These are phyloP conservation scores for Pachycephus smyrnensis DNA, from an alignment of 2,888 invertebrate genomes.

Conservation along the genomic window DNA sequence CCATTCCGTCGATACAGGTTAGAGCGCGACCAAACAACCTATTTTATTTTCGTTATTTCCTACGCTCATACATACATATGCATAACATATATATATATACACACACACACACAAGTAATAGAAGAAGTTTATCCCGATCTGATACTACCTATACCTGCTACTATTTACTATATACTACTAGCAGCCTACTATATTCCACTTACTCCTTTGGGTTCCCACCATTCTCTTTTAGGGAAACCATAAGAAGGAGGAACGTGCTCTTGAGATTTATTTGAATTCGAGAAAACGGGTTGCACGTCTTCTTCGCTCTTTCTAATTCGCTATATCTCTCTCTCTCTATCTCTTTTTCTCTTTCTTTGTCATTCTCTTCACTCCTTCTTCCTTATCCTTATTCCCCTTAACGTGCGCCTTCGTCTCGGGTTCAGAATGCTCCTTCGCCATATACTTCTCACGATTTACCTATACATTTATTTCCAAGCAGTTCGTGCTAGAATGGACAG, in stretches of 20 bases:
- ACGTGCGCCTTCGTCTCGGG: not conserved
- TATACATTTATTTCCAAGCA: not conserved
- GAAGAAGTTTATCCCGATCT: not conserved
- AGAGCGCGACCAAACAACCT: not conserved
- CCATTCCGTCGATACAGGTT: conserved; percentile 48
- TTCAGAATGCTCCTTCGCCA: not conserved
- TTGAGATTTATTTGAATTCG: not conserved
- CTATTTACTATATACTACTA: not conserved
- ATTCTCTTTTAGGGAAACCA: not conserved
- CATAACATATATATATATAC: not conserved
- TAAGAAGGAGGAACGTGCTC: not conserved
- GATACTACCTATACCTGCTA: not conserved
- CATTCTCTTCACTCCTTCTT: not conserved
- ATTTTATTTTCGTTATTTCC: not conserved
- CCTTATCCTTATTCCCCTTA: not conserved
- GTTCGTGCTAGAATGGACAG: not conserved
- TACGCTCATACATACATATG: not conserved
- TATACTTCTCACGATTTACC: not conserved
- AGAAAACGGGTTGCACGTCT: not conserved
- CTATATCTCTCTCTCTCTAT: not conserved
- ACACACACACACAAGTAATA: not conserved
- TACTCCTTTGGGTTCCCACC: not conserved
- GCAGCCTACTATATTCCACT: not conserved
- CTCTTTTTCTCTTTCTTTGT: not conserved
- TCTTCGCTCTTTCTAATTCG: too few species aligned